Evolutionary conservation across 2,888 invertebrate species (phyloP).

Genomic region (Macrophya annulata): DNA sequence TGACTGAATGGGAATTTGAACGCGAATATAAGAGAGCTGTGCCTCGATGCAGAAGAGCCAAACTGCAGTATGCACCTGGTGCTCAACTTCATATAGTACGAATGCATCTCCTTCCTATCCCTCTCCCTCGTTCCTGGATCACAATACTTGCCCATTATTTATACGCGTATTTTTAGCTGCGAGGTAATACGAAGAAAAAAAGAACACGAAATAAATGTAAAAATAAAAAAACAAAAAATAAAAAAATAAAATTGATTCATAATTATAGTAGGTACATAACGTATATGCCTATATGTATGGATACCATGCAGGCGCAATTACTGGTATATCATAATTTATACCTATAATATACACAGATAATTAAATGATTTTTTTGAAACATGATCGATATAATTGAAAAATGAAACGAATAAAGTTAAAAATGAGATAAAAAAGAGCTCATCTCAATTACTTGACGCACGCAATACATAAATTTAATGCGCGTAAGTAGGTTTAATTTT

Average conservation of each 20-base stretch:
- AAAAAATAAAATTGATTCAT: background rate
- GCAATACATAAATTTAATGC: background rate
- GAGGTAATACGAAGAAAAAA: background rate
- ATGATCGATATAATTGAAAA: background rate
- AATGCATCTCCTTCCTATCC: background rate
- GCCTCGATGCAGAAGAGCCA: constrained; percentile 24
- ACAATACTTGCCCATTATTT: background rate
- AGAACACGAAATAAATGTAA: no score
- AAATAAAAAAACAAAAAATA: no score
- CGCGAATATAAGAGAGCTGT: constrained; percentile 31
- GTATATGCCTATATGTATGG: background rate
- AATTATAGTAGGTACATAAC: background rate
- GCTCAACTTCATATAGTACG: constrained; percentile 36
- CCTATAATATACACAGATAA: background rate
- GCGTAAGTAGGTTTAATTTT: constrained; percentile 6
- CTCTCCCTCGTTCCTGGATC: background rate
- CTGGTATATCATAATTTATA: background rate
- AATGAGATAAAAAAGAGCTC: background rate
- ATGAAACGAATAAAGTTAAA: background rate
- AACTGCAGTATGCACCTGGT: constrained; percentile 52
- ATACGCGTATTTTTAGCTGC: background rate
- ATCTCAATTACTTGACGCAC: background rate
- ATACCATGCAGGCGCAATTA: background rate
- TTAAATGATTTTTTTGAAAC: background rate
- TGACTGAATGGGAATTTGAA: constrained; percentile 55